These are phyloP conservation scores for Mythimna vitellina DNA, from an alignment of 2,888 invertebrate species.

Conservation along the genomic window DNA sequence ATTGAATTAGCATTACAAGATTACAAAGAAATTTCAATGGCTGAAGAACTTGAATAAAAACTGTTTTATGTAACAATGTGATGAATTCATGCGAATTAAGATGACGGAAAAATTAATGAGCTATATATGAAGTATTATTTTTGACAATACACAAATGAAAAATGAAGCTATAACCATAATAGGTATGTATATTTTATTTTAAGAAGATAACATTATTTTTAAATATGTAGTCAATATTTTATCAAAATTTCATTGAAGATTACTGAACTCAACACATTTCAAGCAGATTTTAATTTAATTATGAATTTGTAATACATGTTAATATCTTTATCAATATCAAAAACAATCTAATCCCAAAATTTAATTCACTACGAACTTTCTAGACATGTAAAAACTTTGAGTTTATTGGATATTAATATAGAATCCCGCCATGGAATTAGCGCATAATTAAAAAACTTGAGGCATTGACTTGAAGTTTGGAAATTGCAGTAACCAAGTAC, in stretches of 20 bases:
- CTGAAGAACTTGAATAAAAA: slow-evolving; percentile 69
- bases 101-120: background rate
- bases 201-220: background rate
- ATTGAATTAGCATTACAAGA: slow-evolving; percentile 84
- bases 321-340: slow-evolving; percentile 26
- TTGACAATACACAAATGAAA: background rate
- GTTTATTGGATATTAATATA: slow-evolving; percentile 64
- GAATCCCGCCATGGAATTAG: slow-evolving; percentile 51
- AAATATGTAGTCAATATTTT: background rate
- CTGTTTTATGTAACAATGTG: slow-evolving; percentile 59
- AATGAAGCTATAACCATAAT: background rate
- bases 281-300: slow-evolving; percentile 11
- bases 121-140: background rate
- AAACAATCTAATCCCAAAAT: slow-evolving; percentile 42
- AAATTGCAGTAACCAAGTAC: slow-evolving; percentile 54
- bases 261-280: background rate
- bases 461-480: slow-evolving; percentile 49
- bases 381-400: slow-evolving; percentile 66
- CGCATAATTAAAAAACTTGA: slow-evolving; percentile 69
- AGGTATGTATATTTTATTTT: background rate
- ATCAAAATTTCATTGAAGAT: background rate
- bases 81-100: slow-evolving; percentile 38
- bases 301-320: slow-evolving; percentile 16
- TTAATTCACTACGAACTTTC: slow-evolving; percentile 62
- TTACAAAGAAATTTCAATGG: slow-evolving; percentile 70